phyloP scores from a whole-genome alignment of 2,797 vertebrate species.

The Leuciscus waleckii region DNA sequence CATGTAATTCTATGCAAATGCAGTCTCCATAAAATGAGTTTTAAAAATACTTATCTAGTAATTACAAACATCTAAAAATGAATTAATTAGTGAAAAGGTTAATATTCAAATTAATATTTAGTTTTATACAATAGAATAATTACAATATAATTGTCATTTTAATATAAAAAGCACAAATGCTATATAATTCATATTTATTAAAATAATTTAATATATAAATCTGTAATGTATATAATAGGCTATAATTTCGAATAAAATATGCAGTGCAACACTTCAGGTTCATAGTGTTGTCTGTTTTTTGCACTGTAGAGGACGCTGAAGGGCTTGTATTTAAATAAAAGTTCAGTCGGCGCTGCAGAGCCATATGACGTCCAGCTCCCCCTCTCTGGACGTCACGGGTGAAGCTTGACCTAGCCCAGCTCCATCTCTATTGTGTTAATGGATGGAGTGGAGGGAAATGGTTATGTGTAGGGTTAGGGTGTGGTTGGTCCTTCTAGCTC shows the following conservation, averaged over 20 bases:
- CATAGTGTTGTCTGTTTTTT: not conserved
- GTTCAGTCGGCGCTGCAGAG: not conserved
- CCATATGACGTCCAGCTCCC: not conserved
- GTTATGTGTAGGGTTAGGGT: not conserved
- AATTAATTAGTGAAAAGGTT: not conserved
- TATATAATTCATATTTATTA: not conserved
- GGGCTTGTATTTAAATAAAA: not conserved
- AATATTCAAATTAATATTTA: not conserved
- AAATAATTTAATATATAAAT: too few species aligned
- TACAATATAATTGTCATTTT: too few species aligned
- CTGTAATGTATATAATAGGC: not conserved
- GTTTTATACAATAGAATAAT: not conserved
- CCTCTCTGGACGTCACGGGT: not conserved
- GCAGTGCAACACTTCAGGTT: not conserved
- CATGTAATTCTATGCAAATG: not conserved
- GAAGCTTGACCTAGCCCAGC: not conserved
- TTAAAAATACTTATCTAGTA: not conserved
- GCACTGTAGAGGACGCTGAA: slow-evolving; percentile 30
- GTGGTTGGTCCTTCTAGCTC: not conserved
- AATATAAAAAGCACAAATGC: not conserved
- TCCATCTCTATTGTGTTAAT: too few species aligned
- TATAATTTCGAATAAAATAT: not conserved
- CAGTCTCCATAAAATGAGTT: not conserved
- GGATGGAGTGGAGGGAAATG: too few species aligned
- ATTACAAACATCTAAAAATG: not conserved